phyloP scores from a whole-genome alignment of 2,113 vertebrate species.

The Corythaixoides concolor region DNA sequence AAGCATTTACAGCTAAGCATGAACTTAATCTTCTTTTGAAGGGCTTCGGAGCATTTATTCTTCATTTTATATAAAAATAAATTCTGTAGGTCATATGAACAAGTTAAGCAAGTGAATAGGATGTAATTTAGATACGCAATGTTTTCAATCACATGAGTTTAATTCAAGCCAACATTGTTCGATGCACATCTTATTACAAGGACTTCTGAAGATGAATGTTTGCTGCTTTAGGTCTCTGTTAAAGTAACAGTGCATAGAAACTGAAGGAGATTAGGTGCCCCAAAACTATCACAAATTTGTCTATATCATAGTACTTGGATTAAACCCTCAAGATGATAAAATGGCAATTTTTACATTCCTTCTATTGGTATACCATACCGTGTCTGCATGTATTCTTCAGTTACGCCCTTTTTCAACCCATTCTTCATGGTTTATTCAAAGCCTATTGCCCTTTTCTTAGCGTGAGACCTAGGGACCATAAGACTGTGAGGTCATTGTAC shows the following conservation, averaged over 20 bases:
- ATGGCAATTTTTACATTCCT: not conserved
- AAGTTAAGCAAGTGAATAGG: not conserved
- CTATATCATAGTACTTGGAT: not conserved
- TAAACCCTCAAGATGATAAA: not conserved
- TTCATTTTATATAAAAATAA: not conserved
- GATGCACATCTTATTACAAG: not conserved
- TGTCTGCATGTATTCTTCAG: not conserved
- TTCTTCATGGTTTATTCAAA: not conserved
- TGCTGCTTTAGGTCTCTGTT: not conserved
- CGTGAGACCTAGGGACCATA: not conserved
- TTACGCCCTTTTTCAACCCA: accelerated
- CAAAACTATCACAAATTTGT: not conserved
- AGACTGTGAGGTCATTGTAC: not conserved
- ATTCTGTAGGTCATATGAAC: not conserved
- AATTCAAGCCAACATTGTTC: not conserved
- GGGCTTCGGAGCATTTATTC: not conserved
- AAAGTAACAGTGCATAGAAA: not conserved
- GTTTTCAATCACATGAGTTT: not conserved
- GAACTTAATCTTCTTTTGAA: not conserved
- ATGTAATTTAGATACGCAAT: not conserved
- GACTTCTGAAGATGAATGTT: not conserved
- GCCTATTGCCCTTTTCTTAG: not conserved
- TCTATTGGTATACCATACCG: not conserved
- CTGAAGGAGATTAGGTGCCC: not conserved
- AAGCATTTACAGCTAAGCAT: not conserved